Base-by-base conservation (phyloP, 2,888 invertebrate genomes). In the Protula sp. region DNA sequence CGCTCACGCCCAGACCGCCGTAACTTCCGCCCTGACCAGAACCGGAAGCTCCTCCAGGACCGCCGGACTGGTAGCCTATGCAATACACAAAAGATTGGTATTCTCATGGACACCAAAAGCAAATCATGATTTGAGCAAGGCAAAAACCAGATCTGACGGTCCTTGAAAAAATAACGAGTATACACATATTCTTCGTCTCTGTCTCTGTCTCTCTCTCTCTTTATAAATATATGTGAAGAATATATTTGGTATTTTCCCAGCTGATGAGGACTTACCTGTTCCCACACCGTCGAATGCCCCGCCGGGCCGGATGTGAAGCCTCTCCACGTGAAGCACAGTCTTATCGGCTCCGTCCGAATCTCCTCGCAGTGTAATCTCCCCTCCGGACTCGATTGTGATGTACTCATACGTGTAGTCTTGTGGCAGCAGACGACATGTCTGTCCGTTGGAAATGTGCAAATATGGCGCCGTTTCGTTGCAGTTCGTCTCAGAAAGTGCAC, bases 281-380 rank as follows among this genome's bases (percentile, higher is more conserved):
- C 71, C 72, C 5, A 61, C 55, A 2, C 72, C 73, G 22, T 61
- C 59, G 3, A 74, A 55, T 26, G 38, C 52, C 2, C 70, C 72
- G 28, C 65, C 67, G 47, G 63, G 63, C 47, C 63, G 64, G 24
- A 74, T 66, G 19, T 63, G 31, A 2, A 74, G 19, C 19, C 47
- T 59, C 2, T 55, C 57, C n/a, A 65, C 71, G 19, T 59, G 62
- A 5, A 74, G 60, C 19, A 61, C 67, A 3, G 72, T 72, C 47
- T 50, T 66, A 2, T 51, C 51, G 3, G 61, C 47, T 9, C 71
- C 70, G 27, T 29, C 38, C 19, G 47, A 27, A 59, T 69, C 66
- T n/a, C 73, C 72, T 14, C 57, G 57, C 5, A 74, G 22, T 9
- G 55, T 47, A 1, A 74, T 45, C 24, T 63, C 61, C 19, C 69